phyloP scores from a whole-genome alignment of 2,113 vertebrate genomes.

The Tonatia bakeri region DNA sequence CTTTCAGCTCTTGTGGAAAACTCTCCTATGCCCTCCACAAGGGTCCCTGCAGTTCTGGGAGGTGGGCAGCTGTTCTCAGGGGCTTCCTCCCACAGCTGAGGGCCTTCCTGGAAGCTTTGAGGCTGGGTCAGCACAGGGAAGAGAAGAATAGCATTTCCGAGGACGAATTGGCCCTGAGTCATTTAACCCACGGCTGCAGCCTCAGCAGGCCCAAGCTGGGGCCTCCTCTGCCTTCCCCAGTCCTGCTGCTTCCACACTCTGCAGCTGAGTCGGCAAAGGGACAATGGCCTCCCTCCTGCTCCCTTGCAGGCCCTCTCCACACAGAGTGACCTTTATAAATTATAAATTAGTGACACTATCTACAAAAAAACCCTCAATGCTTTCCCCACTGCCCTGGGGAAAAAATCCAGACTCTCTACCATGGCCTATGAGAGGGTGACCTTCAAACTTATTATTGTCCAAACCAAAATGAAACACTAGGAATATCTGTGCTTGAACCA shows the following conservation, averaged over 20 bases:
- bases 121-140: not conserved
- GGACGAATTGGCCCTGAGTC: not conserved
- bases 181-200: not conserved
- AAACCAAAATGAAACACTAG: not conserved
- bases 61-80: not conserved
- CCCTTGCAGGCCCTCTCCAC: not conserved
- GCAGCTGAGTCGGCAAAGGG: not conserved
- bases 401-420: not conserved
- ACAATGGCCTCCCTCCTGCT: not conserved
- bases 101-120: not conserved
- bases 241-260: not conserved
- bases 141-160: not conserved
- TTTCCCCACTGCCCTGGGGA: not conserved
- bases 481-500: not conserved
- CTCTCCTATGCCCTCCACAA: not conserved
- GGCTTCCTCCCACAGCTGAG: not conserved
- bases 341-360: not conserved
- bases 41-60: not conserved
- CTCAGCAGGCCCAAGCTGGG: not conserved
- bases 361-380: not conserved
- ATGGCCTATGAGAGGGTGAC: not conserved
- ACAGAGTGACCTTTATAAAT: not conserved
- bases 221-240: not conserved
- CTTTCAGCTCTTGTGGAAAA: not conserved
- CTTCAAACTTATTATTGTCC: conserved; percentile 6